phyloP scores from a whole-genome alignment of 2,797 vertebrate genomes.

The Hipposideros larvatus region DNA sequence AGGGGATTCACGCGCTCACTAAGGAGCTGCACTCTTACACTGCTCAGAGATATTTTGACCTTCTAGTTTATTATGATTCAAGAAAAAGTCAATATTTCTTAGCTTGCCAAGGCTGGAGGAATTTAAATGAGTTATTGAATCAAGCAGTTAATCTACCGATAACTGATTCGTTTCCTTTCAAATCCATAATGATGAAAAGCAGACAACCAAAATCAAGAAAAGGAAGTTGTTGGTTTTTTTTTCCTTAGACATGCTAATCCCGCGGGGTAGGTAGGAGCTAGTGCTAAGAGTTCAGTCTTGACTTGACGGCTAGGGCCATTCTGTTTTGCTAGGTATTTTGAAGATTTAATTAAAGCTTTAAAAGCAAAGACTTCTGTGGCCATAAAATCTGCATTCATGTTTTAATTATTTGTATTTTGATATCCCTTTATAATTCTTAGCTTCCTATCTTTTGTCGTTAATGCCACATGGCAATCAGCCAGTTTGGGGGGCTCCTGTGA shows the following conservation, averaged over 20 bases:
- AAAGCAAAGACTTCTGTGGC: neutral
- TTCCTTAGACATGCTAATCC: constrained; percentile 62
- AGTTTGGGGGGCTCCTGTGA: neutral
- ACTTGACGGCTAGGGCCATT: neutral
- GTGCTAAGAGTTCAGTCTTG: neutral
- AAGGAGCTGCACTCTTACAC: constrained; percentile 77
- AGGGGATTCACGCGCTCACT: constrained; percentile 72
- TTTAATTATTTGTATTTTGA: constrained; percentile 67
- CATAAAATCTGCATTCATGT: constrained; percentile 2
- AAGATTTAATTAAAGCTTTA: constrained; percentile 58
- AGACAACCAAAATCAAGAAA: constrained; percentile 69
- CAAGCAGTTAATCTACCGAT: constrained; percentile 87
- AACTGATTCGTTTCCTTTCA: constrained; percentile 82
- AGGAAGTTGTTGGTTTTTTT: constrained; percentile 6
- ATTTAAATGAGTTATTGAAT: constrained; percentile 90
- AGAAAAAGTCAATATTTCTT: constrained; percentile 86
- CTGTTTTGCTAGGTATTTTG: neutral
- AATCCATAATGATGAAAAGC: constrained; percentile 86
- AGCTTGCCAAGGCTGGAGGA: constrained; percentile 84
- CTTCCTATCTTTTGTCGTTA: constrained; percentile 47
- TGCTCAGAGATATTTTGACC: constrained; percentile 85
- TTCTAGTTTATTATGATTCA: constrained; percentile 90
- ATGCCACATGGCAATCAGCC: neutral
- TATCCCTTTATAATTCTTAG: constrained; percentile 49
- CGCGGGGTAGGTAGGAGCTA: neutral